These are phyloP conservation scores for Standfussiana lucernea DNA, from an alignment of 2,888 invertebrate genomes.

Conservation along the genomic window DNA sequence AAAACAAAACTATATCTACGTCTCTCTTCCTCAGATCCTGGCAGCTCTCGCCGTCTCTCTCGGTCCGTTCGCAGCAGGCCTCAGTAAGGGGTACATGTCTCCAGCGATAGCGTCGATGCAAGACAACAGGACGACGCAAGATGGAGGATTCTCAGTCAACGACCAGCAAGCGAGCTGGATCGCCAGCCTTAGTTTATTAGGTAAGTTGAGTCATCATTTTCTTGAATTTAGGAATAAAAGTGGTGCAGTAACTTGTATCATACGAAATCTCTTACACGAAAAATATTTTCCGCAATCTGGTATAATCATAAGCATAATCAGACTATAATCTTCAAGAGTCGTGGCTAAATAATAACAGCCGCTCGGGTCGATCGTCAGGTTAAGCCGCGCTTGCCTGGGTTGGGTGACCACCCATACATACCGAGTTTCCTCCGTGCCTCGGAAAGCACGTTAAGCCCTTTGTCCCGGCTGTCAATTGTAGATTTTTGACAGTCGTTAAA, in stretches of 20 bases:
- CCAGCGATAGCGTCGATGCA: slow-evolving; percentile 95
- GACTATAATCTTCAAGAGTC: not conserved
- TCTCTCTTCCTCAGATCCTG: slow-evolving; percentile 90
- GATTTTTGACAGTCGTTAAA: too few species aligned
- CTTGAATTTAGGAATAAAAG: not conserved
- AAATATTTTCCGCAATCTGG: not conserved
- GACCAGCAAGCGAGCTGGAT: slow-evolving; percentile 96
- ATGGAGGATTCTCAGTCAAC: slow-evolving; percentile 90
- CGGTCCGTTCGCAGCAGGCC: slow-evolving; percentile 94
- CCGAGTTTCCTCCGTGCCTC: too few species aligned
- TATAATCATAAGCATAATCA: not conserved
- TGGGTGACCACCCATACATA: too few species aligned
- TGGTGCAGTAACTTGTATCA: not conserved
- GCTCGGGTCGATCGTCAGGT: too few species aligned
- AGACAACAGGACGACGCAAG: slow-evolving; percentile 83
- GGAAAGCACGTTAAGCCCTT: too few species aligned
- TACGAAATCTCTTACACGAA: not conserved
- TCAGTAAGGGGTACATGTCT: slow-evolving; percentile 95
- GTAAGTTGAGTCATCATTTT: slow-evolving; percentile 72
- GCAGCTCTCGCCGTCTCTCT: slow-evolving; percentile 95
- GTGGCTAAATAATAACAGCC: too few species aligned
- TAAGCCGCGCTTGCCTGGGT: too few species aligned
- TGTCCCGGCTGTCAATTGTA: too few species aligned
- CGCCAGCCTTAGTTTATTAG: slow-evolving; percentile 93
- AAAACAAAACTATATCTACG: slow-evolving; percentile 14